Conservation (phyloP, 2,113 vertebrate genomes). For the Mustelus asterias region DNA sequence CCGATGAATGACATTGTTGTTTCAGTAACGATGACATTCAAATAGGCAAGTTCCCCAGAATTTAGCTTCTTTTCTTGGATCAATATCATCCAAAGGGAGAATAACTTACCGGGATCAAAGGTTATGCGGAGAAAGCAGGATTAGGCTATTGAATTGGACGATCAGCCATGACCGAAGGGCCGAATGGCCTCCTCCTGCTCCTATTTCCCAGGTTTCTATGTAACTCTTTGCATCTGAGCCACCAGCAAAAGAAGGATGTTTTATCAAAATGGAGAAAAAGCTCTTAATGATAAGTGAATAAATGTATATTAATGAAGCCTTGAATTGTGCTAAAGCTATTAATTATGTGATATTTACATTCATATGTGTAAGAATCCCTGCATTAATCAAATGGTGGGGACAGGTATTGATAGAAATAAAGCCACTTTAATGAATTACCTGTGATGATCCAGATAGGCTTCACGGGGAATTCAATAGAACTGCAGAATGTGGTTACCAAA, state of each 20-base stretch:
- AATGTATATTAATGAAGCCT: background rate
- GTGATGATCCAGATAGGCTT: background rate
- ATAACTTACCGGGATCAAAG: too few relatives aligned
- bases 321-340: background rate
- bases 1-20: background rate
- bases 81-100: background rate
- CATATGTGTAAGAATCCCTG: background rate
- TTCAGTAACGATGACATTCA: background rate
- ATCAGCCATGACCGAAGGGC: too few relatives aligned
- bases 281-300: background rate
- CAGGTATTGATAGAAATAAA: background rate
- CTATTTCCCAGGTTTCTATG: too few relatives aligned
- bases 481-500: background rate
- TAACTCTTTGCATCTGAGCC: too few relatives aligned
- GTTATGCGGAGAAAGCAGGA: too few relatives aligned
- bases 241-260: background rate
- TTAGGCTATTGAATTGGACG: too few relatives aligned
- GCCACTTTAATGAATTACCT: background rate
- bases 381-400: background rate
- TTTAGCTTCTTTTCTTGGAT: background rate
- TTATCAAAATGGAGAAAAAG: background rate
- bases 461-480: too few relatives aligned
- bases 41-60: background rate
- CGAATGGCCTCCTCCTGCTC: too few relatives aligned
- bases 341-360: background rate